Conservation (phyloP, 2,888 invertebrate species). For the Erpobdella octoculata region DNA sequence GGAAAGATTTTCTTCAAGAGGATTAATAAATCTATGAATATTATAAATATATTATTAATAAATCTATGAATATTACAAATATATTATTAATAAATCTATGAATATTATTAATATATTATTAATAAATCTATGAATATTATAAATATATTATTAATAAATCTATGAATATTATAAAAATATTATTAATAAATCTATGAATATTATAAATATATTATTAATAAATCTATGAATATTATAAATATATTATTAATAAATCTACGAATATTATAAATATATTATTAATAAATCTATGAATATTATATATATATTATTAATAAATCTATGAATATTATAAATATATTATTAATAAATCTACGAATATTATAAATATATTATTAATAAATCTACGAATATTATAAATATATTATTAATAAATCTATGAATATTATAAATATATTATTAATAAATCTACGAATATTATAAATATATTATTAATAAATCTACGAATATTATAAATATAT, state of each 20-base stretch:
- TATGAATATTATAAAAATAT: not conserved
- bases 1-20: constrained; percentile 1
- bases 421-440: not conserved
- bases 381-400: not conserved
- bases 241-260: no score
- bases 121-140: not conserved
- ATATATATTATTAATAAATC: no score
- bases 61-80: not conserved
- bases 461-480: constrained; percentile 3
- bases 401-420: constrained; percentile 3
- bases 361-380: no score
- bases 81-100: not conserved
- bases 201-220: not conserved
- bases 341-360: constrained; percentile 3
- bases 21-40: constrained; percentile 7
- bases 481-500: not conserved
- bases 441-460: not conserved
- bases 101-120: not conserved
- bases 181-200: not conserved
- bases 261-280: not conserved
- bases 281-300: not conserved
- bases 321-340: not conserved
- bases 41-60: no score
- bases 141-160: constrained; percentile 3
- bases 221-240: not conserved